Percentiles rank a stretch among this genome's conserved stretches.
These are phyloP conservation scores for Mellivora capensis DNA, from an alignment of 2,113 vertebrate species.

Conservation along the genomic window DNA sequence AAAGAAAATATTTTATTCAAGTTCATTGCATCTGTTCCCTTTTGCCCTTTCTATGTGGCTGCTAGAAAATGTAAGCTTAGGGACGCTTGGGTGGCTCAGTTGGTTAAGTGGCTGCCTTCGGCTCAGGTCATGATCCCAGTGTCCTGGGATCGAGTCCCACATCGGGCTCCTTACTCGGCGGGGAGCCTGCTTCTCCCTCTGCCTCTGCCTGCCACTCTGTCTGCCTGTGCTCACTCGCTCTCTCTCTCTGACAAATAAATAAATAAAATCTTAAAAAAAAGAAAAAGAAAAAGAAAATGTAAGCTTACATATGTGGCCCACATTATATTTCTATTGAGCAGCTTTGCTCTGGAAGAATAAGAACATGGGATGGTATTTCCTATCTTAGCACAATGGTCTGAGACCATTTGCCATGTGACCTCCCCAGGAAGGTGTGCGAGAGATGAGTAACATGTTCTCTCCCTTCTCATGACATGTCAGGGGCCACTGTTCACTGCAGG, in stretches of 20 bases:
- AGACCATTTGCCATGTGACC: not conserved
- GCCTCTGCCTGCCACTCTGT: too few relatives aligned
- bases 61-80: conserved; percentile 12
- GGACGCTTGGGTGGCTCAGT: too few relatives aligned
- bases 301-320: not conserved
- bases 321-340: not conserved
- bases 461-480: not conserved
- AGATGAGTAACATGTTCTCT: not conserved
- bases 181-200: too few relatives aligned
- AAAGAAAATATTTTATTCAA: not conserved
- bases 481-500: not conserved
- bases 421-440: not conserved
- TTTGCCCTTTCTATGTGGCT: not conserved
- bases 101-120: too few relatives aligned
- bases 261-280: too few relatives aligned
- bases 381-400: not conserved
- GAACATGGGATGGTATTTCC: not conserved
- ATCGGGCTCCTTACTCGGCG: too few relatives aligned
- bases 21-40: not conserved
- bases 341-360: not conserved
- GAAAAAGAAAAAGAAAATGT: too few relatives aligned
- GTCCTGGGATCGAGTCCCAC: too few relatives aligned
- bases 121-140: too few relatives aligned
- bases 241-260: too few relatives aligned
- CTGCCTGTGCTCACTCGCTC: too few relatives aligned